A percentile compares a stretch with the other conserved stretches of the same genome.
phyloP scores from a whole-genome alignment of 1,140 invertebrate species.

The Danaus melanippus region DNA sequence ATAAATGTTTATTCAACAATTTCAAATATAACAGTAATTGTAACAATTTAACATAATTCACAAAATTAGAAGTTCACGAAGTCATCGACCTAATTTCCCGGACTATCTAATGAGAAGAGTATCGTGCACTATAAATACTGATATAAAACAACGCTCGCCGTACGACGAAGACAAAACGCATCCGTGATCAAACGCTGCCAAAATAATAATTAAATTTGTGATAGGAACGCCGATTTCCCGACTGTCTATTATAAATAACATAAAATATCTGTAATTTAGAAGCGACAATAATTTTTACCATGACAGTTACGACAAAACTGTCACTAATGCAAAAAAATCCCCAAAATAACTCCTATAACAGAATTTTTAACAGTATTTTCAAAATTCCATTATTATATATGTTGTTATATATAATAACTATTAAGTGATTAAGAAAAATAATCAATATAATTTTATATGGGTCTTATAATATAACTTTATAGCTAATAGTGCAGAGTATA shows the following conservation, averaged over 20 bases:
- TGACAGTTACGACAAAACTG: too few relatives aligned
- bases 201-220: constrained; percentile 53
- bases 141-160: constrained; percentile 43
- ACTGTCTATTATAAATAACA: constrained; percentile 40
- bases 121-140: constrained; percentile 55
- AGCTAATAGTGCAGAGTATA: too few relatives aligned
- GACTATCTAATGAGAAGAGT: constrained; percentile 56
- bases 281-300: too few relatives aligned
- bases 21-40: not conserved
- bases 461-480: too few relatives aligned
- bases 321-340: too few relatives aligned
- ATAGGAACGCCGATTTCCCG: constrained; percentile 33
- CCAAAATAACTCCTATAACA: too few relatives aligned
- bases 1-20: too few relatives aligned
- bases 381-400: too few relatives aligned
- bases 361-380: too few relatives aligned
- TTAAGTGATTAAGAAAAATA: too few relatives aligned
- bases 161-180: constrained; percentile 54
- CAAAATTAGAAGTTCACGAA: constrained; percentile 41
- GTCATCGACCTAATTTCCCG: constrained; percentile 58
- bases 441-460: too few relatives aligned
- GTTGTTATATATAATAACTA: too few relatives aligned
- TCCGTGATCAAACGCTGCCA: constrained; percentile 55
- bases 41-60: constrained; percentile 24
- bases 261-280: not conserved